phyloP scores from a whole-genome alignment of 2,888 invertebrate genomes.

The Acleris emargana region DNA sequence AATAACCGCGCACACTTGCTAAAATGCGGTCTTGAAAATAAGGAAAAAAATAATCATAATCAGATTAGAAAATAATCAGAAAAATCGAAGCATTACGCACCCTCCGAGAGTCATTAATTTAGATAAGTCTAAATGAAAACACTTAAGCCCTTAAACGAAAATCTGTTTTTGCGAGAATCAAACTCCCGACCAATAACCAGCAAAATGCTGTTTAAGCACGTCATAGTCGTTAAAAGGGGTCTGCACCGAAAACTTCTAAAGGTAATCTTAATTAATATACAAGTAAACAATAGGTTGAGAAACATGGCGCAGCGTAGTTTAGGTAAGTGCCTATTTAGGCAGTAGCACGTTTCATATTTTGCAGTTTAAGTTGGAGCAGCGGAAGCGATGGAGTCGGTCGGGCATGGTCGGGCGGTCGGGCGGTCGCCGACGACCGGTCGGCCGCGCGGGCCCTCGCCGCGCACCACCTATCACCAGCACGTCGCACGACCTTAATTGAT shows the following conservation, averaged over 20 bases:
- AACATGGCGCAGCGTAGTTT: slow-evolving; percentile 60
- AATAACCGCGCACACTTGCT: slow-evolving; percentile 50
- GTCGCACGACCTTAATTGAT: slow-evolving; percentile 70
- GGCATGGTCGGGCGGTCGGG: slow-evolving; percentile 37
- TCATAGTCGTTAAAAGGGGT: slow-evolving; percentile 46
- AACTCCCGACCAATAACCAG: slow-evolving; percentile 29
- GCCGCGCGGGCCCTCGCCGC: slow-evolving; percentile 51
- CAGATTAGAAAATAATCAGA: not conserved
- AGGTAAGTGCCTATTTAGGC: slow-evolving; percentile 74
- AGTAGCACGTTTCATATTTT: slow-evolving; percentile 76
- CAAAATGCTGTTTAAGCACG: slow-evolving; percentile 32
- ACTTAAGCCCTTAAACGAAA: slow-evolving; percentile 2
- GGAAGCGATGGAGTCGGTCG: slow-evolving; percentile 41
- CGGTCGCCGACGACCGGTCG: slow-evolving; percentile 37
- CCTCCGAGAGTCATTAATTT: not conserved
- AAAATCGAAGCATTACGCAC: too few relatives aligned
- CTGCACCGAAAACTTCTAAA: slow-evolving; percentile 51
- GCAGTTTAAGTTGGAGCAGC: slow-evolving; percentile 56
- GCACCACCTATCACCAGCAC: slow-evolving; percentile 59
- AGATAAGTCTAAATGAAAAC: not conserved
- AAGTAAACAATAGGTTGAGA: slow-evolving; percentile 68
- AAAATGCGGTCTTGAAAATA: slow-evolving; percentile 36
- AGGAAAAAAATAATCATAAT: not conserved
- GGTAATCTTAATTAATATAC: slow-evolving; percentile 70
- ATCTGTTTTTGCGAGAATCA: slow-evolving; percentile 12